Evolutionary conservation across 2,113 vertebrate genomes (phyloP).

Genomic region (Amblyopsis rosae): DNA sequence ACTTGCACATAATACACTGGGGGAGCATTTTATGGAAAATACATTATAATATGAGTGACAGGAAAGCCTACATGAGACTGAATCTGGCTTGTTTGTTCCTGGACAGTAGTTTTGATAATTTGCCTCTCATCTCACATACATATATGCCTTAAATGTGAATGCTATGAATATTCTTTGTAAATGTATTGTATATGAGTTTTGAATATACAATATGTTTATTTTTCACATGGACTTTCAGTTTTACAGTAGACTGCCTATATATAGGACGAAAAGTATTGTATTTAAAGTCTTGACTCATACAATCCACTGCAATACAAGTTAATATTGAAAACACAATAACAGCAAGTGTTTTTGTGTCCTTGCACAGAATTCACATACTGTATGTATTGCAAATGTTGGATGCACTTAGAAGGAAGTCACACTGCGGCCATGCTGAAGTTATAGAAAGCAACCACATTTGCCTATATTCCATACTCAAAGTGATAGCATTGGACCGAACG

Average conservation of each 20-base stretch:
- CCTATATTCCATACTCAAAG: constrained; percentile 45
- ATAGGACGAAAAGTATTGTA: neutral
- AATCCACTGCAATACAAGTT: neutral
- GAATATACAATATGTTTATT: too few species aligned
- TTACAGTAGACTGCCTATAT: neutral
- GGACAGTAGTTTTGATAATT: too few species aligned
- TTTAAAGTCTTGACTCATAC: neutral
- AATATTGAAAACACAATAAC: constrained; percentile 7
- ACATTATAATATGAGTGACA: constrained; percentile 31
- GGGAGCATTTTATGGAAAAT: constrained; percentile 42
- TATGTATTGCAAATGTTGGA: constrained; percentile 6
- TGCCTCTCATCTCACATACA: too few species aligned
- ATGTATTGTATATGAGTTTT: too few species aligned
- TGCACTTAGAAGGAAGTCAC: constrained; percentile 16
- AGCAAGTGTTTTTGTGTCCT: neutral
- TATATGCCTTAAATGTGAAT: too few species aligned
- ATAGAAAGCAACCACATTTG: constrained; percentile 36
- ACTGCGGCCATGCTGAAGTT: constrained; percentile 2
- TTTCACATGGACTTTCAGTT: too few species aligned
- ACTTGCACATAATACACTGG: constrained; percentile 13
- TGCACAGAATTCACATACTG: constrained; percentile 5
- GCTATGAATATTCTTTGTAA: too few species aligned
- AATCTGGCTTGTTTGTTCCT: neutral
- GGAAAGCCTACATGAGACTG: constrained; percentile 35
- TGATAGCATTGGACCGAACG: constrained; percentile 45